A percentile compares a stretch with the other conserved stretches of the same genome.
phyloP scores from a whole-genome alignment of 2,797 vertebrate genomes.

The Lacerta bilineata region DNA sequence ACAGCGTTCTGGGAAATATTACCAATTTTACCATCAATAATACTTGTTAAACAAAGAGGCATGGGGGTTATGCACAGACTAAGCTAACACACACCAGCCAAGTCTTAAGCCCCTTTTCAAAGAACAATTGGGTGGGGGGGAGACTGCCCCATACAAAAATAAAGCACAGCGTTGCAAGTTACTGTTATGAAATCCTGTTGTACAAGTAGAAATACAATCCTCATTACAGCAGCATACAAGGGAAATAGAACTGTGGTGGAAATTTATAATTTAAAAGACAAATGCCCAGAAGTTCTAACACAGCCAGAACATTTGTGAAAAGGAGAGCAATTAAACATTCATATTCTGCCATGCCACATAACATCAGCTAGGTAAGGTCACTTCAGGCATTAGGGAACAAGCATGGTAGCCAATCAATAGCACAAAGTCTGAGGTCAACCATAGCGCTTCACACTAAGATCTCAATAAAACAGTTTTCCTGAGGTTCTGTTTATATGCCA shows the following conservation, averaged over 20 bases:
- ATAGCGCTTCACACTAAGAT: conserved; percentile 19
- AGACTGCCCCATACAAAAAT: conserved; percentile 68
- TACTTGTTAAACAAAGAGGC: conserved; percentile 39
- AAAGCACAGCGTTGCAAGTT: conserved; percentile 60
- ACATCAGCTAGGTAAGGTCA: conserved; percentile 73
- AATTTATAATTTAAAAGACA: conserved; percentile 63
- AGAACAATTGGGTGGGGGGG: conserved; percentile 40
- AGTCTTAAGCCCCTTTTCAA: conserved; percentile 39
- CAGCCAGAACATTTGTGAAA: conserved; percentile 50
- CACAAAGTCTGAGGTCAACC: conserved; percentile 5
- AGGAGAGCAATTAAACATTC: conserved; percentile 68
- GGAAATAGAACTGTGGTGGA: conserved; percentile 56
- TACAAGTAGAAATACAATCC: conserved; percentile 69
- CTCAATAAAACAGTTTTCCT: conserved; percentile 30
- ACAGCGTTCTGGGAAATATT: conserved; percentile 20
- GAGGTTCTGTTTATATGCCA: not conserved
- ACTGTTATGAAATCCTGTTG: conserved; percentile 61
- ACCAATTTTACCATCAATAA: conserved; percentile 45
- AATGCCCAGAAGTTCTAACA: conserved; percentile 62
- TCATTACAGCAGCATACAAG: conserved; percentile 53
- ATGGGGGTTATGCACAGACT: conserved; percentile 35
- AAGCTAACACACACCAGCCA: conserved; percentile 41
- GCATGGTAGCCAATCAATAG: not conserved
- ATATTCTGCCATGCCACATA: conserved; percentile 52
- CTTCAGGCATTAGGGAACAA: conserved; percentile 71